Base-by-base conservation (phyloP, 2,113 vertebrate genomes). In the Cheilinus undulatus region DNA sequence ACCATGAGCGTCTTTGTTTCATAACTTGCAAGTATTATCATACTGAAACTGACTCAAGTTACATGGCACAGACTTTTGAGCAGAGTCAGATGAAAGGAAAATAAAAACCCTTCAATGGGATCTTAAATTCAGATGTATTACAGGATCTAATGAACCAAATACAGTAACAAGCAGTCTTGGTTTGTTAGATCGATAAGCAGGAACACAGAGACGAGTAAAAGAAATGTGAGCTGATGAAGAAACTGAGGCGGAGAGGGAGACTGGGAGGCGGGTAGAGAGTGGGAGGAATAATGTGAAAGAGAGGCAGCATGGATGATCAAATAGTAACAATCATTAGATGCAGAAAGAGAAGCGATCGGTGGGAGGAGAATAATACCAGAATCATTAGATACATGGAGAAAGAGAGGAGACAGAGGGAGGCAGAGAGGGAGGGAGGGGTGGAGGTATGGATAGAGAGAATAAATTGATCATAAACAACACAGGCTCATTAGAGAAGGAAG, bases 281-380 rank as follows among this genome's bases (percentile, higher is more conserved):
- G 69, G 80, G 87, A 86, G 87, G 82, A 85, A 81, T 75, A 73
- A 71, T 45, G 30, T 69, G n/a, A 43, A 50, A 68, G 36, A 42
- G 42, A 65, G 34, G 53, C 22, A 22, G 58, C 66, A 58, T 52
- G 36, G 53, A 13, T 23, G 79, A 85, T 86, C 67, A 89, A 85
- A 82, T 38, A 56, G 65, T 23, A 84, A 53, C 57, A 73, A 82
- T 84, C 75, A 75, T 82, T 85, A 87, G 48, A 64, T 27, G 49
- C 76, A 72, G 57, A 76, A 20, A 73, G 28, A 68, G 69, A 27
- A 65, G 30, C 14, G 17, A 70, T 70, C 76, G 66, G 82, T 71
- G 48, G 78, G 78, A 81, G 73, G 75, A 58, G 61, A 50, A 80
- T 76, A 64, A 76, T 56, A 69, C 69, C 26, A 40, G 0, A 22